These are phyloP conservation scores for Leptinotarsa lineolata DNA, from an alignment of 1,140 invertebrate species.

Conservation along the genomic window DNA sequence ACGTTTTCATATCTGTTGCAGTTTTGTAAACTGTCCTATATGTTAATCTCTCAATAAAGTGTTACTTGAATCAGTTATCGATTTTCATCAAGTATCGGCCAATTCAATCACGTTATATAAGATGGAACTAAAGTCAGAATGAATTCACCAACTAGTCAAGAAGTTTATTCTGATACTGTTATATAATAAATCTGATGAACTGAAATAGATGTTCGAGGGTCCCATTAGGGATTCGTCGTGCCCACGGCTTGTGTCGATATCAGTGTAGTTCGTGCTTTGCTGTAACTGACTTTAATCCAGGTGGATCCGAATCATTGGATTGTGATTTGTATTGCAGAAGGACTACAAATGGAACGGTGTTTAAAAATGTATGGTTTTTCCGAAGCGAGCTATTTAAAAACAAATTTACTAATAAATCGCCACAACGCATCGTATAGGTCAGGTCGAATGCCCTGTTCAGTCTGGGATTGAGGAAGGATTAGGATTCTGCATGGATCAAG, in stretches of 20 bases:
- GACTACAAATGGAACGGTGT: conserved; percentile 46
- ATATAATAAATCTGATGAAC: not conserved
- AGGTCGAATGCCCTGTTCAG: conserved; percentile 23
- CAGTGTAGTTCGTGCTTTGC: conserved; percentile 34
- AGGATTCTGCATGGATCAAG: not conserved
- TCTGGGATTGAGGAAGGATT: not conserved
- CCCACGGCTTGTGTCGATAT: conserved; percentile 25
- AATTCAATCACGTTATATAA: too few species aligned
- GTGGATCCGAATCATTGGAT: conserved; percentile 47
- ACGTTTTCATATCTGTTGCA: too few species aligned
- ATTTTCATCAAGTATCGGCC: too few species aligned
- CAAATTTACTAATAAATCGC: conserved; percentile 47
- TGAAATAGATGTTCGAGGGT: not conserved
- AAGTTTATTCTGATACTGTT: not conserved
- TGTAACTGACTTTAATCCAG: conserved; percentile 44
- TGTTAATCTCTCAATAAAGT: too few species aligned
- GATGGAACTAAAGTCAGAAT: too few species aligned
- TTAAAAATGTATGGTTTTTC: conserved; percentile 34
- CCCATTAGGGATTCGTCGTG: not conserved
- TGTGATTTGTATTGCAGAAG: conserved; percentile 49
- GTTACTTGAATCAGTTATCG: too few species aligned
- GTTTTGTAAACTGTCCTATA: too few species aligned
- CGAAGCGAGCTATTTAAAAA: conserved; percentile 44
- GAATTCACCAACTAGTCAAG: too few species aligned
- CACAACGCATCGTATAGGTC: conserved; percentile 38